Percentiles rank a stretch among this genome's conserved stretches.
Conservation (phyloP, 53 echinoderm and acorn worm genomes). For the Crossaster papposus region DNA sequence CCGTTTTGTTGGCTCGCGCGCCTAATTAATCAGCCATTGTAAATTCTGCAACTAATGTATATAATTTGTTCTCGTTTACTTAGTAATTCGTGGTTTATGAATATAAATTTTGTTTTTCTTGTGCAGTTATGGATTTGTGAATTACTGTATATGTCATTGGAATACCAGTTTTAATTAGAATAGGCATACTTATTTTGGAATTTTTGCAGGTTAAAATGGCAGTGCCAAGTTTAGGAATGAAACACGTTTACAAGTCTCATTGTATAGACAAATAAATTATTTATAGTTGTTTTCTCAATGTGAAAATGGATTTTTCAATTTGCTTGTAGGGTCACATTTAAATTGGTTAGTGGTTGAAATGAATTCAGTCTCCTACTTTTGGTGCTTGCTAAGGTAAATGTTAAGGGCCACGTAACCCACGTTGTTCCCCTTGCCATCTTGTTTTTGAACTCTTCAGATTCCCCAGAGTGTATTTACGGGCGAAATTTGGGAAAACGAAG, state of each 20-base stretch:
- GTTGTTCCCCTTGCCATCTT: not conserved
- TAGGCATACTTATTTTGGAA: too few species aligned
- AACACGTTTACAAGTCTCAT: too few species aligned
- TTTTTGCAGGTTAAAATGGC: too few species aligned
- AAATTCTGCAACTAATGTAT: not conserved
- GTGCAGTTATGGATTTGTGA: not conserved
- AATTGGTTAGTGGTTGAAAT: not conserved
- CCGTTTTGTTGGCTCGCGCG: not conserved
- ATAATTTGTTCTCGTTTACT: not conserved
- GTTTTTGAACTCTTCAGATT: not conserved
- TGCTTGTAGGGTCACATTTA: too few species aligned
- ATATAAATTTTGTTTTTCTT: not conserved
- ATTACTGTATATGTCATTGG: not conserved
- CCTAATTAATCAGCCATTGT: not conserved
- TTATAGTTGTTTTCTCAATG: too few species aligned
- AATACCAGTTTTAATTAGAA: too few species aligned
- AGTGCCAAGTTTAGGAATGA: too few species aligned
- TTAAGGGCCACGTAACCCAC: constrained; percentile 11
- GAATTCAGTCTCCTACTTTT: constrained; percentile 9
- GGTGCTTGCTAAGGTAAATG: not conserved
- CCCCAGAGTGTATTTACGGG: constrained; percentile 6
- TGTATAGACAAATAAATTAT: too few species aligned
- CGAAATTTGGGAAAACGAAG: constrained; percentile 34
- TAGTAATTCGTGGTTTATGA: not conserved
- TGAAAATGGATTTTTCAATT: too few species aligned